Evolutionary conservation across 2,797 vertebrate genomes (phyloP), one percentile per base, ranked within the genome.

Genomic region (Meriones psammophilus): DNA sequence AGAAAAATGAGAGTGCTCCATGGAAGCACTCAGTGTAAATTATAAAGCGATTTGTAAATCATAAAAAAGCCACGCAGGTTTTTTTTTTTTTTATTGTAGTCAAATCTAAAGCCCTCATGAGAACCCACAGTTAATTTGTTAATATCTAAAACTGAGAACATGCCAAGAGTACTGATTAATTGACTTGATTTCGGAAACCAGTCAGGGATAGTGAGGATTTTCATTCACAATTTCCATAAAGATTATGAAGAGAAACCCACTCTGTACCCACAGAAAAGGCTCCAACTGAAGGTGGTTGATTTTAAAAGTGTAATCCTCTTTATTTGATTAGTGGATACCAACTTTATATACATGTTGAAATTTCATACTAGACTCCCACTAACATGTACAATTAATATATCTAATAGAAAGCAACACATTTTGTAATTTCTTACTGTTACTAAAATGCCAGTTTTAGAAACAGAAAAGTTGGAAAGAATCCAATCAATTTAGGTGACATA

Each of bases 1-100:
- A 89, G 88, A 95, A 97, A 97, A 97, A 97, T 96, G 92, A 97
- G 77, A 78, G 42, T 87, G 7, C 73, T 20, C 6, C 71, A 93
- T 93, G 95, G 96, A 46, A 80, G 94, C 50, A 15, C 30, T 97
- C 96, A 92, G 94, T 97, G n/a, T 96, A 60, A 42, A 33, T 56
- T 62, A 54, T 33, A 88, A 28, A 80, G 5, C 60, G 95, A 54
- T 83, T 39, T 28, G 58, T 64, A 2, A 78, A 30, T 74, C 69
- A 74, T 22, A 94, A 74, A 94, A 97, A 91, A 92, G 4, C 26
- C 73, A 92, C 36, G 92, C 80, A 74, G 96, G 62, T 5, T 42
- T 42, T 42, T 42, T 42, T 42, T 58, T 95, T 91, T 87, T 69
- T 50, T 5, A 88, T 85, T 92, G 26, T 91, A 76, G 36, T 74